These are phyloP conservation scores for Ostrea denselamellosa DNA, from an alignment of 1,140 invertebrate genomes.

Conservation along the genomic window DNA sequence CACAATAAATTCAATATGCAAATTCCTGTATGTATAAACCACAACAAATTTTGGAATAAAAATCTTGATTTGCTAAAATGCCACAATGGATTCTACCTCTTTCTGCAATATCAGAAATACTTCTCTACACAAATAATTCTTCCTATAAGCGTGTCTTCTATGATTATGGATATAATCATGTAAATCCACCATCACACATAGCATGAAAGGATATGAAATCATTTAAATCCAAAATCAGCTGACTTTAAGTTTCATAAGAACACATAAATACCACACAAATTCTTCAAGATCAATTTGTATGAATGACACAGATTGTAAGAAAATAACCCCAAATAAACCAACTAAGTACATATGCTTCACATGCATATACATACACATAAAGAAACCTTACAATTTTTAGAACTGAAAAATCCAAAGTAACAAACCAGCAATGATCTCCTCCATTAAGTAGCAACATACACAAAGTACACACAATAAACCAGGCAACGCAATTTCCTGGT, in stretches of 20 bases:
- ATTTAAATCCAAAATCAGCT: background rate
- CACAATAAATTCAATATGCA: too few species aligned
- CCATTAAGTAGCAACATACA: background rate
- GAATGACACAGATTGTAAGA: background rate
- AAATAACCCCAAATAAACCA: background rate
- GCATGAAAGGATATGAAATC: background rate
- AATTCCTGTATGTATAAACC: too few species aligned
- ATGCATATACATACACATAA: background rate
- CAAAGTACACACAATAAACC: background rate
- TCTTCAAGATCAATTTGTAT: background rate
- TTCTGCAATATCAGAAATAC: too few species aligned
- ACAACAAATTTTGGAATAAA: too few species aligned
- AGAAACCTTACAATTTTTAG: background rate
- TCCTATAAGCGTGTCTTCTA: too few species aligned
- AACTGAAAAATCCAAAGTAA: background rate
- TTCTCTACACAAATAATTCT: too few species aligned
- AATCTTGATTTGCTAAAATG: too few species aligned
- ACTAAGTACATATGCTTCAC: background rate
- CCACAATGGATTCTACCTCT: too few species aligned
- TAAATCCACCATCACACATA: background rate
- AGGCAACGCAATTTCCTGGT: background rate
- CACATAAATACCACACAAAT: too few species aligned
- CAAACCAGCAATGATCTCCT: background rate
- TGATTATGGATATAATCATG: too few species aligned
- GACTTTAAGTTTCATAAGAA: background rate